Evolutionary conservation across 2,888 invertebrate genomes (phyloP).

Genomic region (Myopa tessellatipennis): DNA sequence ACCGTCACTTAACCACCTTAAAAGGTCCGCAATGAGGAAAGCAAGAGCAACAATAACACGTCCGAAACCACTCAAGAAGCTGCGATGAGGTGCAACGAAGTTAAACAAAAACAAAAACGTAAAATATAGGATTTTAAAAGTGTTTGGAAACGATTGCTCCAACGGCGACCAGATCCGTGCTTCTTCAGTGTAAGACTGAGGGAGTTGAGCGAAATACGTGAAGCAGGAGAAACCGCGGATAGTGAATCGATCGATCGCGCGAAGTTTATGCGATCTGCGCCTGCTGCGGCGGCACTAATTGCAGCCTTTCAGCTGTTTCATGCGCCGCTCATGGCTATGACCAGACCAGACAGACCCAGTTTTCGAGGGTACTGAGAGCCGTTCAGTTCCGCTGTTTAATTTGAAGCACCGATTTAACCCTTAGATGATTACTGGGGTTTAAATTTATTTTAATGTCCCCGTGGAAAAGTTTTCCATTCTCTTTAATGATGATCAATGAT

Average conservation of each 20-base stretch:
- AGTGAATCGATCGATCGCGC: background rate
- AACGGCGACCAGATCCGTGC: background rate
- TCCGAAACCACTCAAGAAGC: background rate
- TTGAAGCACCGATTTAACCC: slow-evolving; percentile 5
- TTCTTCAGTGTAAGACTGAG: background rate
- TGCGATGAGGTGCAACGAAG: background rate
- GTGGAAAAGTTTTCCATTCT: background rate
- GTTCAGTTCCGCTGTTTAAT: background rate
- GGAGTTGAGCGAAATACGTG: background rate
- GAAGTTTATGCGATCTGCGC: background rate
- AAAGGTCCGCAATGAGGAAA: background rate
- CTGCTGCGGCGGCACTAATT: slow-evolving; percentile 44
- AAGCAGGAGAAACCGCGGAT: background rate
- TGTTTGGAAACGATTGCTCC: slow-evolving; percentile 25
- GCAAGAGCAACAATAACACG: background rate
- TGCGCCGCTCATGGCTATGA: slow-evolving; percentile 36
- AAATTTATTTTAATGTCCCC: background rate
- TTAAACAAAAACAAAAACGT: background rate
- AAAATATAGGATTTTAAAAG: slow-evolving; percentile 24
- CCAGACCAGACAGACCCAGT: slow-evolving; percentile 42
- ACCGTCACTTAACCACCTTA: slow-evolving; percentile 16
- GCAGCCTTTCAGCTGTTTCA: slow-evolving; percentile 9
- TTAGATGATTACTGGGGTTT: background rate
- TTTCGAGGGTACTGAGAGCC: slow-evolving; percentile 36
- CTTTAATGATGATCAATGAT: background rate